Evolutionary conservation across 2,888 invertebrate genomes (phyloP).

Genomic region (Biston betularia): DNA sequence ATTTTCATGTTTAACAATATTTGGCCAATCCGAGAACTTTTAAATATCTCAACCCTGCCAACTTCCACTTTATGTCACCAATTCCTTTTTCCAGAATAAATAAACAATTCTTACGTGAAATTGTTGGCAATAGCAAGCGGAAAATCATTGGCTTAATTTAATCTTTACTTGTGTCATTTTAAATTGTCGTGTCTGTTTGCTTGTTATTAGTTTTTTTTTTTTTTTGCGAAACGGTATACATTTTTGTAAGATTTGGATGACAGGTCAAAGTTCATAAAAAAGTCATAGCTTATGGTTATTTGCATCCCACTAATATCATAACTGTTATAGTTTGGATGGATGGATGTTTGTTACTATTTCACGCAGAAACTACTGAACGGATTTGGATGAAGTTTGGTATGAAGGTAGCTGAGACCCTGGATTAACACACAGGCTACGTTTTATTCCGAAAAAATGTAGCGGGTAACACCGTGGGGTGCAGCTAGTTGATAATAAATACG

Average conservation of each 20-base stretch:
- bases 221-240: not conserved
- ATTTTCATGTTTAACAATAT: constrained; percentile 6
- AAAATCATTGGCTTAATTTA: constrained; percentile 46
- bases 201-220: not conserved
- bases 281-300: no score
- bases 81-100: constrained; percentile 32
- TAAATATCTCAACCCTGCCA: constrained; percentile 27
- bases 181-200: not conserved
- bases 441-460: no score
- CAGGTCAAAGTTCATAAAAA: no score
- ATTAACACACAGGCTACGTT: no score
- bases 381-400: no score
- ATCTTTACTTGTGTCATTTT: constrained; percentile 2
- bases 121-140: constrained; percentile 49
- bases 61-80: constrained; percentile 23
- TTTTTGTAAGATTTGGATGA: not conserved
- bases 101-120: constrained; percentile 36
- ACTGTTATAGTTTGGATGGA: no score
- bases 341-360: no score
- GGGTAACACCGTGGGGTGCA: no score
- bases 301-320: no score
- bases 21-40: constrained; percentile 19
- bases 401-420: no score
- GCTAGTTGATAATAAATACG: no score
- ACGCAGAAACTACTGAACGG: no score